A percentile compares a stretch with the other conserved stretches of the same genome.
Conservation (phyloP, 2,888 invertebrate genomes). For the Andrena marginata region DNA sequence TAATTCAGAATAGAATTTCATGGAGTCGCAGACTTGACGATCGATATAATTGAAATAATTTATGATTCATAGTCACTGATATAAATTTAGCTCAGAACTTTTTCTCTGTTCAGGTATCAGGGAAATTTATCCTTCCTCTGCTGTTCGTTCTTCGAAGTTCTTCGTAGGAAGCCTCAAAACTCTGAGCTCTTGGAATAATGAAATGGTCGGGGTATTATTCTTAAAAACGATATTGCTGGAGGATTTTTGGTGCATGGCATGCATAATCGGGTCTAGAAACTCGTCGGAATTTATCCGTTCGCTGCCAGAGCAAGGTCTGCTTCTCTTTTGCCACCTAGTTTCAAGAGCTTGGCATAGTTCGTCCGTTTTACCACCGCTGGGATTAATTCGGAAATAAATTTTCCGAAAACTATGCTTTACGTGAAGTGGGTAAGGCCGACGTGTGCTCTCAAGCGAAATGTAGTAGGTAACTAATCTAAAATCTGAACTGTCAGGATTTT, state of each 20-base stretch:
- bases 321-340: background rate
- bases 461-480: no score
- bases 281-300: conserved; percentile 12
- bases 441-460: background rate
- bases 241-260: conserved; percentile 40
- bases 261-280: conserved; percentile 44
- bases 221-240: conserved; percentile 35
- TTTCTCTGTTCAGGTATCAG: background rate
- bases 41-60: no score
- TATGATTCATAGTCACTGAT: no score
- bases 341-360: background rate
- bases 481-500: no score
- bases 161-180: conserved; percentile 5
- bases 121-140: conserved; percentile 29
- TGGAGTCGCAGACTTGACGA: no score
- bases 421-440: background rate
- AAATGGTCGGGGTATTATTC: conserved; percentile 37
- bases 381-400: background rate
- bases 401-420: background rate
- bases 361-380: background rate
- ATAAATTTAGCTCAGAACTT: conserved; percentile 24
- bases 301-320: background rate
- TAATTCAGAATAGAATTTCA: no score
- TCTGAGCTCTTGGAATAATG: conserved; percentile 48
- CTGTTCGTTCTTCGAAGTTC: conserved; percentile 16